Evolutionary conservation across 2,113 vertebrate species (phyloP), one percentile per base, ranked within the genome.

Genomic region (Hemichromis elongatus): DNA sequence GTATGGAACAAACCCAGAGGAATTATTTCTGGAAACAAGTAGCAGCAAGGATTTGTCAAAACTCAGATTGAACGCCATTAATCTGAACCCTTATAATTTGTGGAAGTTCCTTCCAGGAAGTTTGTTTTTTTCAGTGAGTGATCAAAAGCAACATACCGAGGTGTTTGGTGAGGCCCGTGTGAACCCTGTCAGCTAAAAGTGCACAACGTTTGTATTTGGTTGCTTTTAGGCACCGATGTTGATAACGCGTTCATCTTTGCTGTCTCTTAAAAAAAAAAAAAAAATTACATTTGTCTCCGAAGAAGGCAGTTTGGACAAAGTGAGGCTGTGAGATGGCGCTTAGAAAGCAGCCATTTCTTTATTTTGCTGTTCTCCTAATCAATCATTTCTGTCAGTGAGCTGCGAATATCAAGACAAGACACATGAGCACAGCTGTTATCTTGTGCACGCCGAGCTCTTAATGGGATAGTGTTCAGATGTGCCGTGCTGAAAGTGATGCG

Each of bases 131-230:
- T 63, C 59, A 63, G 30, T 5, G 30, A 63, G 2, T 35, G 68
- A 73, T 21, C 14, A 28, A 26, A 47, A 30, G 24, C 68, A 50
- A 73, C 24, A 30, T 73, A 50, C 42, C 30, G 19, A 47, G 2
- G 24, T 50, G 18, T 73, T 50, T 47, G 42, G 24, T 28, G 68
- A 73, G 42, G 16, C 12, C 1, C 19, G 42, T 0, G 21, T 8
- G 42, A 0, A 4, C 68, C 9, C 24, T 1, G 0, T 14, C 37
- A 68, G 24, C 7, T 68, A 14, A 40, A 42, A 40, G 35, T 16
- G 12, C 63, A 68, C n/a, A 47, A 50, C 9, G 0, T 47, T 47
- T 47, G 24, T 11, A 47, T 73, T 50, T 0, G 0, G 14, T 28
- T 50, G 10, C 24, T 10, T 73, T 73, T 30, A 19, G 26, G 42